Base-by-base conservation (phyloP, 2,888 invertebrate genomes). In the Cotesia congregata region DNA sequence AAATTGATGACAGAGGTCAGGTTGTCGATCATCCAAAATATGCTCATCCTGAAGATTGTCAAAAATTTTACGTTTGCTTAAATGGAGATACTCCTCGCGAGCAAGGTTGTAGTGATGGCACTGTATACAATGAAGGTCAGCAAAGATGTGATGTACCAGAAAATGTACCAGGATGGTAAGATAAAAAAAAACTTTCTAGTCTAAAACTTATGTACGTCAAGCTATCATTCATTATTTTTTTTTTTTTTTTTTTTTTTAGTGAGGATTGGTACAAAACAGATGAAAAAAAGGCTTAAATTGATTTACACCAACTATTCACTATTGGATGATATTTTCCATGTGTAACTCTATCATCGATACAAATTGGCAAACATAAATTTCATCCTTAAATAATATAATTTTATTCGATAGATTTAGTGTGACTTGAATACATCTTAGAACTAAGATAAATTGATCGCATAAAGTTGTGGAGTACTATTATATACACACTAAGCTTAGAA, bases 261-360 rank as follows among this genome's bases (percentile, higher is more conserved):
- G 96, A 96, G 93, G 95, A 96, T 88, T 96, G 96, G 96, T 96
- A 95, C 92, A 96, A 96, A 90, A 95, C 96, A 81, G 95, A 95
- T 76, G 93, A 94, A 77, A 87, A 87, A 82, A 88, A 88, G 80
- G 82, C 84, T 76, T 88, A 80, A 86, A 82, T 30, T 30, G 30
- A 30, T 30, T 30, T 30, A 30, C 30, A 3, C 30, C 3, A 30
- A 30, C 30, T 30, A 30, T 30, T 30, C 30, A 30, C 30, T 30
- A 30, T 30, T 30, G 0, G 3, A 30, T 30, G 30, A 30, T 30
- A 30, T 30, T 30, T 2, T 3, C 3, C 30, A 30, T 30, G 3
- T 30, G 30, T 30, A 30, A 30, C 30, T 30, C 30, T 30, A 30
- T 30, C 30, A 30, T 30, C 30, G 2, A 30, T 3, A 30, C 2